Evolutionary conservation across 2,797 vertebrate species (phyloP).

Genomic region (Mallotus villosus): DNA sequence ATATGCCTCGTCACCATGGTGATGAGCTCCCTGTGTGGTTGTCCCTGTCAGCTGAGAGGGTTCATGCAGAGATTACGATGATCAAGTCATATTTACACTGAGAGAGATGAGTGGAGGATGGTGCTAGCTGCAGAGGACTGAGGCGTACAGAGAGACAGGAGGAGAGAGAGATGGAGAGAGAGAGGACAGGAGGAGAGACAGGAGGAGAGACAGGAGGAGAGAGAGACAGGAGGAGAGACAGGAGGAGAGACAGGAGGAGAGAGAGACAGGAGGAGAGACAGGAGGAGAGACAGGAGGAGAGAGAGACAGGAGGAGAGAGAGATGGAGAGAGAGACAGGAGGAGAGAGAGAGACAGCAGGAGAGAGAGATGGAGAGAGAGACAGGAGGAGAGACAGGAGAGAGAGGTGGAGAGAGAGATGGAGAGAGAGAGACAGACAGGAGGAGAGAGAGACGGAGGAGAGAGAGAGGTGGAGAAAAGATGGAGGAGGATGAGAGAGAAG

Average conservation of each 20-base stretch:
- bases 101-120: background rate
- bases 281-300: background rate
- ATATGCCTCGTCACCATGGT: background rate
- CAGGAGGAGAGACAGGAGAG: no score
- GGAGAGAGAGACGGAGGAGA: no score
- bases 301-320: background rate
- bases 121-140: background rate
- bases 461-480: no score
- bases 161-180: background rate
- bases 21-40: background rate
- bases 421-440: no score
- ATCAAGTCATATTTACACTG: background rate
- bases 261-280: background rate
- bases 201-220: background rate
- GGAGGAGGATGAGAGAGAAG: no score
- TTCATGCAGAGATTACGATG: background rate
- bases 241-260: background rate
- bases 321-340: background rate
- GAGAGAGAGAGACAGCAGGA: no score
- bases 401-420: no score
- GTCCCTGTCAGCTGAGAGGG: no score
- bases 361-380: no score
- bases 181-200: background rate
- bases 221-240: slow-evolving; percentile 5
- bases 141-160: background rate